These are phyloP conservation scores for Drosophila sturtevanti DNA, from an alignment of 1,140 invertebrate species.

Conservation along the genomic window DNA sequence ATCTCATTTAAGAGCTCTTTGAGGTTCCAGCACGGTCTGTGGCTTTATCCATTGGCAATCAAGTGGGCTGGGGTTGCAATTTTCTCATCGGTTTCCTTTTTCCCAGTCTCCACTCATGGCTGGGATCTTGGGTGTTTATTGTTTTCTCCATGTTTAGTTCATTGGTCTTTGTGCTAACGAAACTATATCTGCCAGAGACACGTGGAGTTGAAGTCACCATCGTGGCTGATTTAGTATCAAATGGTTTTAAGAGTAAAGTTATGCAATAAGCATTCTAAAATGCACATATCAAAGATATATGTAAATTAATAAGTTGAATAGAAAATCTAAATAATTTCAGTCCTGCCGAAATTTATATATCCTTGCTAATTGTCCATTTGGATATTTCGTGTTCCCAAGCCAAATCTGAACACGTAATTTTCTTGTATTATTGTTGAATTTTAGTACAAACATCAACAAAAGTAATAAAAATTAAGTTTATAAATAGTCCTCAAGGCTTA, in stretches of 20 bases:
- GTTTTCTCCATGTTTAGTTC: slow-evolving; percentile 86
- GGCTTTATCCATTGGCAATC: slow-evolving; percentile 92
- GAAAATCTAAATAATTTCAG: no score
- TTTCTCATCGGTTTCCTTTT: slow-evolving; percentile 93
- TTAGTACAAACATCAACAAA: no score
- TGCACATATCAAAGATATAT: no score
- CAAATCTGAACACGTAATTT: no score
- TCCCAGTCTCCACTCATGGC: slow-evolving; percentile 85
- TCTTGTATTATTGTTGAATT: no score
- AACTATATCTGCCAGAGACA: slow-evolving; percentile 88
- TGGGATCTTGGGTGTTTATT: slow-evolving; percentile 88
- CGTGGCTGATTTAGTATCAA: slow-evolving; percentile 83
- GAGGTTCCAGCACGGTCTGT: slow-evolving; percentile 91
- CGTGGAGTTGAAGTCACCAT: slow-evolving; percentile 85
- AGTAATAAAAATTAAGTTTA: no score
- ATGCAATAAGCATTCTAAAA: neutral
- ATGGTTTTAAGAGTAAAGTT: slow-evolving; percentile 73
- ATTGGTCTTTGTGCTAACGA: slow-evolving; percentile 85
- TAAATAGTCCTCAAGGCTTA: no score
- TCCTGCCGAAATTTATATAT: no score
- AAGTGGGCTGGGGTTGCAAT: slow-evolving; percentile 90
- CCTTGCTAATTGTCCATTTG: no score
- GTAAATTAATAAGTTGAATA: no score
- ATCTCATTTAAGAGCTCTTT: slow-evolving; percentile 88
- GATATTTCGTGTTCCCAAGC: no score